A percentile compares a stretch with the other conserved stretches of the same genome.
Evolutionary conservation across 2,113 vertebrate genomes (phyloP).

Genomic region (Corythaeola cristata): DNA sequence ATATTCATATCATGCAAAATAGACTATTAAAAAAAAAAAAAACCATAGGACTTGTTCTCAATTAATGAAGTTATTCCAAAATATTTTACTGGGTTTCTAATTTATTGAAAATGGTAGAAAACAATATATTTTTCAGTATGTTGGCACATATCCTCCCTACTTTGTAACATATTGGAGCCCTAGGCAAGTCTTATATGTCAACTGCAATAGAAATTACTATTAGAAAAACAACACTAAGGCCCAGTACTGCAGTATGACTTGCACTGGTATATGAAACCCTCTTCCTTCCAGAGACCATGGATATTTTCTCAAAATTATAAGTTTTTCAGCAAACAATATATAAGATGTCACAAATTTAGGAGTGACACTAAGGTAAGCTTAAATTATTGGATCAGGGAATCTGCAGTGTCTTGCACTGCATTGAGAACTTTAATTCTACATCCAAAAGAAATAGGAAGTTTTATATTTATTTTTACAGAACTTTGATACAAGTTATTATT

Average conservation of each 20-base stretch:
- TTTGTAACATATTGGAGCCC: background rate
- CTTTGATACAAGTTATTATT: conserved; percentile 47
- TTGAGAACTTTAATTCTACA: background rate
- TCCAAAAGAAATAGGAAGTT: background rate
- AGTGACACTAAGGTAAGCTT: background rate
- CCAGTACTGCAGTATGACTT: background rate
- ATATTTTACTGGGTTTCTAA: background rate
- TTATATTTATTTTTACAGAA: background rate
- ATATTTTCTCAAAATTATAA: background rate
- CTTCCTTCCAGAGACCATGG: background rate
- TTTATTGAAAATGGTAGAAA: background rate
- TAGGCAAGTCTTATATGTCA: background rate
- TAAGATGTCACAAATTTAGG: background rate
- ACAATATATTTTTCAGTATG: background rate
- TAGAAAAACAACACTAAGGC: background rate
- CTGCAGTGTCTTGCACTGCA: background rate
- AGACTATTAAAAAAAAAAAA: background rate
- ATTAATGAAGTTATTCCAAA: background rate
- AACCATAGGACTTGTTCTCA: background rate
- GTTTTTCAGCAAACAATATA: background rate
- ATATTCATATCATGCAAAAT: background rate
- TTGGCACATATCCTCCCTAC: background rate
- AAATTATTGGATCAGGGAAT: background rate
- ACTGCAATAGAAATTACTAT: background rate
- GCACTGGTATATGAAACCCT: background rate